Base-by-base conservation (phyloP, 2,888 invertebrate species). In the Eristalinus sepulchralis region DNA sequence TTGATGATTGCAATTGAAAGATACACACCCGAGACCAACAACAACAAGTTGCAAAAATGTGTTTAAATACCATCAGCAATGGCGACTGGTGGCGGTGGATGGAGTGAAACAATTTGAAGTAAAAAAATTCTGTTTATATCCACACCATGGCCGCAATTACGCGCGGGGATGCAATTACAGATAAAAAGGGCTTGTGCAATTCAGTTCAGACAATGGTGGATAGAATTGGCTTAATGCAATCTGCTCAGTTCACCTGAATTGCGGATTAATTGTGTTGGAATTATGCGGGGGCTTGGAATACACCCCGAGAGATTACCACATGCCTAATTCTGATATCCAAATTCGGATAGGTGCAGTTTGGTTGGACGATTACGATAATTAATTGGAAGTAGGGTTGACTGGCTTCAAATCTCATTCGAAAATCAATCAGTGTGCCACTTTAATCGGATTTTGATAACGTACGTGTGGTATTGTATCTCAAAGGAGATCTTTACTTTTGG, bases 181-280 rank as follows among this genome's bases (percentile, higher is more conserved):
- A 53, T 66, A 47, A 47, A 53, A 60, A 39, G 20, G 31, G 47
- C 47, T 59, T 71, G 70, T 62, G 60, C 59, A 82, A 71, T 71
- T 63, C 20, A 71, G 64, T 71, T 10, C 47, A 17, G 47, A 36
- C 39, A 71, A 77, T 82, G 53, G 68, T 64, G 59, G 34, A 76
- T 33, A 31, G 57, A 57, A 64, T 36, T 57, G n/a, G 17, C 39
- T 17, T 63, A 11, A 2, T 2, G 39, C 47, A 1, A 39, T 24
- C 9, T 31, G 47, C 27, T 27, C 66, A 47, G 47, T 31, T 64
- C 62, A 73, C 73, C 63, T 73, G 55, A 55, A 73, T 63, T 63
- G 55, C 17, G 53, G 55, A 55, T 55, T 73, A 73, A 64, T 73
- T 73, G 53, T n/a, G 55, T 64, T 73, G 62, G 62, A 33, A 63